Evolutionary conservation across 2,113 vertebrate genomes (phyloP), one percentile per base, ranked within the genome.

Genomic region (Sigmodon hispidus): DNA sequence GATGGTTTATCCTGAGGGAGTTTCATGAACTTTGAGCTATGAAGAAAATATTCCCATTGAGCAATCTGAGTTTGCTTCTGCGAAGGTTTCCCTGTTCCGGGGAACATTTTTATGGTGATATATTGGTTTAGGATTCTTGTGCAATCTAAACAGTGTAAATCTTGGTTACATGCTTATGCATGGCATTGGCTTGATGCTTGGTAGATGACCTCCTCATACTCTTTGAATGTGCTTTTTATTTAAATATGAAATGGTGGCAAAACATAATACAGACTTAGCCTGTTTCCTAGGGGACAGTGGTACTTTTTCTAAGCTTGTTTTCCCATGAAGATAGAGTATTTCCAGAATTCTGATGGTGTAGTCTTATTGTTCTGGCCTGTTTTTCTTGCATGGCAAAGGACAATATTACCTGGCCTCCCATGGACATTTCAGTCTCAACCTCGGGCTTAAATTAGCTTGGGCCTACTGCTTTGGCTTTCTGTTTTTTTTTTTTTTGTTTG

Each of bases 81-180:
- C 4, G 22, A 63, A 93, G 34, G 15, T 88, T 91, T 94, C 40
- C 59, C 19, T 95, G 69, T 26, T 67, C 72, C 61, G 50, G 21
- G 61, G 45, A 76, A 67, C 65, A 85, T 86, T 69, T 94, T 76
- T 88, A 69, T 92, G n/a, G 36, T 80, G 59, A 81, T 72, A 65
- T 89, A 57, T 89, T 70, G 89, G 11, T 22, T 85, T 31, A 36
- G 16, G 52, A 77, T 91, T 93, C n/a, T 92, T 95, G 22, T 21
- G 67, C n/a, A 72, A 17, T 55, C 15, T 92, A 95, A 90, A 61
- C 48, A 95, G 36, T 84, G 52, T 93, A 85, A 86, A 65, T 96
- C 67, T 90, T 72, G 34, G 12, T 52, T 57, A 59, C 43, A 52
- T 0, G 26, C 50, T 75, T 91, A 5, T 92, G 8, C 26, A 69